Base-by-base conservation (phyloP, 2,797 vertebrate genomes). In the Champsocephalus gunnari region DNA sequence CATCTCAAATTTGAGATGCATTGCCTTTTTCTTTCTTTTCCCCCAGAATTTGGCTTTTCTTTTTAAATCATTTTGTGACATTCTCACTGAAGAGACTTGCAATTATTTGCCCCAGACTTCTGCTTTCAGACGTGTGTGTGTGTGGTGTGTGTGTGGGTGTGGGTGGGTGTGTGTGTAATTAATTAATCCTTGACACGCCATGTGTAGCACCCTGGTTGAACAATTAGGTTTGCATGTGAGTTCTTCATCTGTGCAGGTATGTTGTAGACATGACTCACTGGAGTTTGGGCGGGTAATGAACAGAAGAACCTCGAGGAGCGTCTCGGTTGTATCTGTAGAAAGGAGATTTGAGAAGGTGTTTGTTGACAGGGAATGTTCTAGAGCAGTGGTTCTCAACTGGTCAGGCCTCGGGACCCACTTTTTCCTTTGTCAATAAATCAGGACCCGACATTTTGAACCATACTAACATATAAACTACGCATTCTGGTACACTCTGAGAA, bases 361-460 rank as follows among this genome's bases (percentile, higher is more conserved):
- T 82, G 83, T 86, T 76, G 71, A 82, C 67, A 76, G 77, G 61
- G 68, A 85, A 79, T 77, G 54, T 81, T 73, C 62, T 24, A 2
- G 21, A 21, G 21, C 21, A 21, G 21, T 21, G 21, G 21, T 21
- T 21, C 21, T 21, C 21, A 21, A 21, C 21, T 21, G 21, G 21
- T 21, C 21, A 21, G 21, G 21, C 21, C 21, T 21, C 21, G 21
- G 21, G 21, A 21, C 21, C 21, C 21, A 21, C 21, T 21, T 21
- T 21, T 21, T 21, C 21, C 21, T 21, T 21, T 21, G 21, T 21
- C 21, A 21, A 21, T 21, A 21, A 21, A 21, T 21, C 21, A 2
- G 2, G 21, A 21, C 21, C 21, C 21, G 21, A 21, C 21, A 21
- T 21, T 21, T 21, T 21, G 21, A 21, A 21, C 21, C 21, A 21